Evolutionary conservation across 2,797 vertebrate genomes (phyloP), one percentile per base, ranked within the genome.

Genomic region (Pitangus sulphuratus): DNA sequence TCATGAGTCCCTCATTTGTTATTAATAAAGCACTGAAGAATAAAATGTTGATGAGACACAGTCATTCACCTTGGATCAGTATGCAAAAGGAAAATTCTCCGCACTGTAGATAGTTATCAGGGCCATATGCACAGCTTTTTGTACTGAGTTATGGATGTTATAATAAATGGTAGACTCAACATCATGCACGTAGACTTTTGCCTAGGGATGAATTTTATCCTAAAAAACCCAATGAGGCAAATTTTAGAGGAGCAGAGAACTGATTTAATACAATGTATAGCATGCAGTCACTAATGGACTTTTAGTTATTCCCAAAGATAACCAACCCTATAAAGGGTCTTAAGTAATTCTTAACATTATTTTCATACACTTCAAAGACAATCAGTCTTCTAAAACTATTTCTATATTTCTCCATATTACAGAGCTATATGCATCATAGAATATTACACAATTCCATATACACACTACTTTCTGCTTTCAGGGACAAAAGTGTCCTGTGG

Each of bases 11-110:
- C 64, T 90, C 87, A 95, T 95, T 96, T 96, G 93, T 93, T 91
- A 95, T 96, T 96, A 97, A 97, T 93, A 95, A 94, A 90, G 77
- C 56, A 65, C 75, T 71, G 93, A 89, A 91, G 77, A 96, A 90
- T 61, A 91, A 97, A 95, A 90, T 87, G 90, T 94, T 94, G 93
- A 93, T 92, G 83, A 80, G 79, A 89, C 60, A 78, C n/a, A 85
- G 68, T 94, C 90, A 82, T 93, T 97, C 93, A 95, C 84, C 84
- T 92, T 94, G 83, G 72, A 80, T 93, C 65, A 82, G 81, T 44
- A 74, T 79, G 88, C 35, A 80, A 89, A 89, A 88, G 56, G 50
- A 84, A 95, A 93, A 94, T 87, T 84, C 92, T 95, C 56, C 11
- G 12, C 62, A 39, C 47, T 90, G 74, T 64, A 76, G 79, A 78